Evolutionary conservation across 1,140 invertebrate genomes (phyloP).

Genomic region (Bombyx mandarina): DNA sequence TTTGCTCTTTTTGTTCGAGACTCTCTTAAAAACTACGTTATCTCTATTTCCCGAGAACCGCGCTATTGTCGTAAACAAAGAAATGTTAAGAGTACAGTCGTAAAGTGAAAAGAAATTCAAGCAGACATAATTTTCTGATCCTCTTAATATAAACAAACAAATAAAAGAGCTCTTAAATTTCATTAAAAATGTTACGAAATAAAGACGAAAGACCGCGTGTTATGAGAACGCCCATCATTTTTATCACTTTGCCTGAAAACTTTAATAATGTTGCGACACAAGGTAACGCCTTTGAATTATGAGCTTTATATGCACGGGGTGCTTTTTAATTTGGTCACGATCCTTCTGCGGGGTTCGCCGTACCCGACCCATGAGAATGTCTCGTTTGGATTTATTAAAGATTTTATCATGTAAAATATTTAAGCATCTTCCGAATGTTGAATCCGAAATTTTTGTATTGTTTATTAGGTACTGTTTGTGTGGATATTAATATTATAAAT

Average conservation of each 20-base stretch:
- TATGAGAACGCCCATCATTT: constrained; percentile 47
- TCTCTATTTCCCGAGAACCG: too few species aligned
- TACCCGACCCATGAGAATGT: constrained; percentile 3
- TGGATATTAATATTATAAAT: too few species aligned
- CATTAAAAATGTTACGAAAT: constrained; percentile 31
- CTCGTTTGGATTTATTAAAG: constrained; percentile 13
- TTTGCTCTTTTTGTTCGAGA: too few species aligned
- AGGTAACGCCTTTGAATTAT: constrained; percentile 39
- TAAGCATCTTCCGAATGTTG: too few species aligned
- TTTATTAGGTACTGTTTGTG: too few species aligned
- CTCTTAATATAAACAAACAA: background rate
- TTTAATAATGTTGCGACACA: constrained; percentile 56
- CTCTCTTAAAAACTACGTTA: too few species aligned
- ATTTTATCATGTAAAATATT: too few species aligned
- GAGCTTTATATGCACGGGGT: constrained; percentile 49
- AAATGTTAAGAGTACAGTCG: background rate
- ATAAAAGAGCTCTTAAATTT: constrained; percentile 5
- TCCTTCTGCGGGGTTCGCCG: constrained; percentile 7
- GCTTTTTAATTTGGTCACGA: constrained; percentile 36
- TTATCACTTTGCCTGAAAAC: constrained; percentile 55
- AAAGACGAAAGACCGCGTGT: constrained; percentile 37
- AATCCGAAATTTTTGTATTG: too few species aligned
- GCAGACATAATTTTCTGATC: constrained; percentile 3
- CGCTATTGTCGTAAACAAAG: too few species aligned
- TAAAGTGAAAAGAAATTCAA: background rate